Evolutionary conservation across 2,797 vertebrate species (phyloP).

Genomic region (Cetoscarus ocellatus): DNA sequence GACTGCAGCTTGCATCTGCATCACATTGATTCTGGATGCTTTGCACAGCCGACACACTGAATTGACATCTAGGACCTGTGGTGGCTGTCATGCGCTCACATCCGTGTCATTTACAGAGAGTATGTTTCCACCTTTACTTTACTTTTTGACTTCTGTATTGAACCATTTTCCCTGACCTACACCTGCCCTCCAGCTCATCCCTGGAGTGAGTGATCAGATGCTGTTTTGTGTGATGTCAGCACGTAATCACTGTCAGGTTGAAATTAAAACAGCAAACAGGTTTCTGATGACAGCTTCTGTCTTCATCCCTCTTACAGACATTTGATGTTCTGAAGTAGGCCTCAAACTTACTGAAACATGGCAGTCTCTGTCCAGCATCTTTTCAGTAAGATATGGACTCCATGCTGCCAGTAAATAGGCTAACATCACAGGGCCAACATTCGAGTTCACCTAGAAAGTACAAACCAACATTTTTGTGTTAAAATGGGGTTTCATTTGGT

Average conservation of each 20-base stretch:
- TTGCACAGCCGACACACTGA: too few relatives aligned
- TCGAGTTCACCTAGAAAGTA: too few relatives aligned
- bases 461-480: too few relatives aligned
- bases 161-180: neutral
- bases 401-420: constrained; percentile 33
- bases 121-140: too few relatives aligned
- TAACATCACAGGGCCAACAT: too few relatives aligned
- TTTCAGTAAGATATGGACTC: constrained; percentile 36
- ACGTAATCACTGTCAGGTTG: constrained; percentile 2
- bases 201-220: constrained; percentile 17
- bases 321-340: constrained; percentile 38
- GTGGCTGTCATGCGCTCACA: too few relatives aligned
- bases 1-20: too few relatives aligned
- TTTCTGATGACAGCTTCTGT: constrained; percentile 70
- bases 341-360: constrained; percentile 27
- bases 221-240: constrained; percentile 55
- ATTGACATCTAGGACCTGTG: too few relatives aligned
- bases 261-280: constrained; percentile 57
- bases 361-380: constrained; percentile 36
- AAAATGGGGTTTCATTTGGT: too few relatives aligned
- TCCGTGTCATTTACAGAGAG: too few relatives aligned
- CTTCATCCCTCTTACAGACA: constrained; percentile 44
- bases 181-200: constrained; percentile 8
- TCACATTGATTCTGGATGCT: too few relatives aligned
- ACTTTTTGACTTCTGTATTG: neutral